Evolutionary conservation across 2,888 invertebrate species (phyloP).

Genomic region (Zeuzera pyrina): DNA sequence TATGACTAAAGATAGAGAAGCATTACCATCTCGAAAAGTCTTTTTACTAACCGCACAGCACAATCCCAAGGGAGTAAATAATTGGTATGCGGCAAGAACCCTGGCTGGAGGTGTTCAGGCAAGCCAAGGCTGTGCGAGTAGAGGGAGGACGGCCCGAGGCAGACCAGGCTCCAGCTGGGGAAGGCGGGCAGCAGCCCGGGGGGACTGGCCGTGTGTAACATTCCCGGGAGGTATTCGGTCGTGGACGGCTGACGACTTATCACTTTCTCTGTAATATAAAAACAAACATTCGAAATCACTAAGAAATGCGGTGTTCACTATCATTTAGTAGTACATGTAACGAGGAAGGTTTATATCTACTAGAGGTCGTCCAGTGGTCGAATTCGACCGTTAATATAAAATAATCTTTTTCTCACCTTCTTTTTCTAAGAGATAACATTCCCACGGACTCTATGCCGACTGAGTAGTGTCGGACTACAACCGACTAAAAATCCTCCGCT

Average conservation of each 20-base stretch:
- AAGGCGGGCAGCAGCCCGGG: constrained; percentile 85
- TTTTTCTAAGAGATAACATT: no score
- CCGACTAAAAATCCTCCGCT: no score
- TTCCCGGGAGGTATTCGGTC: constrained; percentile 92
- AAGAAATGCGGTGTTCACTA: no score
- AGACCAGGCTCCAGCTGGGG: constrained; percentile 92
- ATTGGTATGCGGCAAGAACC: constrained; percentile 91
- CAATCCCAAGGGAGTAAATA: constrained; percentile 95
- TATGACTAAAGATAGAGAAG: no score
- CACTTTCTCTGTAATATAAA: constrained; percentile 66
- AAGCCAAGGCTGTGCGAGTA: constrained; percentile 92
- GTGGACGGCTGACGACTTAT: constrained; percentile 83
- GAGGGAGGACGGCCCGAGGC: constrained; percentile 90
- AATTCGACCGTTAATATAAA: no score
- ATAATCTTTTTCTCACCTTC: no score
- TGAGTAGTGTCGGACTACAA: no score
- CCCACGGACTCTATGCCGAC: no score
- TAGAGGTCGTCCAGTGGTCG: no score
- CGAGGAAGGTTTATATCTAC: no score
- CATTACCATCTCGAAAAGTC: not conserved
- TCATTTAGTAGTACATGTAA: no score
- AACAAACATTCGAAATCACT: no score
- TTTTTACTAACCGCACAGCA: constrained; percentile 37
- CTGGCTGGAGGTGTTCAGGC: constrained; percentile 88
- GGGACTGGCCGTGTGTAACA: constrained; percentile 88